A percentile compares a stretch with the other conserved stretches of the same genome.
These are phyloP conservation scores for Acanthoscelides obtectus DNA, from an alignment of 2,888 invertebrate species.

Conservation along the genomic window DNA sequence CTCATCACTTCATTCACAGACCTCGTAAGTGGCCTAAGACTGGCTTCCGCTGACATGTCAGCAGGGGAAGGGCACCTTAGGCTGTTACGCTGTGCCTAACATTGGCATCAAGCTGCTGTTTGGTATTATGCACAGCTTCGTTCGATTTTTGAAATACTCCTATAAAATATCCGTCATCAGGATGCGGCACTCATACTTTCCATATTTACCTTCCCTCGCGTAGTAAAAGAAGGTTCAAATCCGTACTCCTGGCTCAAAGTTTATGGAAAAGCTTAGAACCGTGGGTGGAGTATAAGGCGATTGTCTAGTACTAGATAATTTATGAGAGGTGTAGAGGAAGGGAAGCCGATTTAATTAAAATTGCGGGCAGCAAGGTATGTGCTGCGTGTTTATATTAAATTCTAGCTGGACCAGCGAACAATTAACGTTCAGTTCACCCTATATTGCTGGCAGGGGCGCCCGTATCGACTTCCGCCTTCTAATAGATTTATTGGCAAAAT, in stretches of 20 bases:
- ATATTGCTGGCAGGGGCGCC: background rate
- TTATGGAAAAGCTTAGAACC: background rate
- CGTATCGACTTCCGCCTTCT: background rate
- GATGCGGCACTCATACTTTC: too few species aligned
- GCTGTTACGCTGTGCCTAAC: too few species aligned
- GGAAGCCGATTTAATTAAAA: background rate
- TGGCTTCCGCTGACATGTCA: too few species aligned
- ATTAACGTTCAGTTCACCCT: background rate
- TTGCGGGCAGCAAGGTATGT: background rate
- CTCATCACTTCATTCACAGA: too few species aligned
- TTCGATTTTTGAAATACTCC: too few species aligned
- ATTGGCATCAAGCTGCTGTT: too few species aligned
- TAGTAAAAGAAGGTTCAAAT: background rate
- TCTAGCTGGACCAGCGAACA: background rate
- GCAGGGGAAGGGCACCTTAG: too few species aligned
- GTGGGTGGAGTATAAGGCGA: background rate
- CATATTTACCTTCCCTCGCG: too few species aligned
- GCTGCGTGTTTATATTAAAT: background rate
- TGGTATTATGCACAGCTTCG: too few species aligned
- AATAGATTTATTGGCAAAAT: too few species aligned
- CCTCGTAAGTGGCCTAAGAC: too few species aligned
- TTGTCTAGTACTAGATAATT: background rate
- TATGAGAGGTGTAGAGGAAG: background rate
- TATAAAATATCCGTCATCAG: too few species aligned
- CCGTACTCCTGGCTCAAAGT: background rate